Conservation (phyloP, 2,113 vertebrate genomes). For the Tretioscincus oriximinensis region DNA sequence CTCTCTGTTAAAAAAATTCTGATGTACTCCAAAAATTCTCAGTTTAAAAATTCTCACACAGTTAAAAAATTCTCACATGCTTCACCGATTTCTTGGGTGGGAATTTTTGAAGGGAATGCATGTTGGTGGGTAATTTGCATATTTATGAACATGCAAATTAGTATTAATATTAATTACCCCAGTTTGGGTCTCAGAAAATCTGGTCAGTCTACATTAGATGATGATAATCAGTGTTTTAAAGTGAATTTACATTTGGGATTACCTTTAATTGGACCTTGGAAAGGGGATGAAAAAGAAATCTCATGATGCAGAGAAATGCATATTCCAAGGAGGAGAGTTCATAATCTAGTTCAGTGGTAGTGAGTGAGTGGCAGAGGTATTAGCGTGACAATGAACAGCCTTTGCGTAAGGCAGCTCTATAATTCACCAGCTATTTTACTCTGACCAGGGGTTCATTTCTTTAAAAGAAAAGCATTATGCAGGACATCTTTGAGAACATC, state of each 20-base stretch:
- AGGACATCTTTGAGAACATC: conserved; percentile 19
- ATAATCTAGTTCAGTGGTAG: conserved; percentile 22
- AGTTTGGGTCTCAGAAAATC: no score
- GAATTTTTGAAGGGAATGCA: no score
- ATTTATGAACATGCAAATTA: no score
- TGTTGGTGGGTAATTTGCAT: no score
- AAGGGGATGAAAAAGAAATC: conserved; percentile 12
- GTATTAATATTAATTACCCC: no score
- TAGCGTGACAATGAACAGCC: conserved; percentile 28
- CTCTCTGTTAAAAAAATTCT: no score
- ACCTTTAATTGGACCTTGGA: conserved; percentile 24
- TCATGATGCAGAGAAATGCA: conserved; percentile 10
- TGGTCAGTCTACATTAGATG: no score
- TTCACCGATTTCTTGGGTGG: no score
- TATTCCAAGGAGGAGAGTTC: conserved; percentile 20
- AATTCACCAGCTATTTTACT: conserved; percentile 46
- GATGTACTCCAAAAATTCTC: no score
- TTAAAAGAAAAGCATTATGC: conserved; percentile 20
- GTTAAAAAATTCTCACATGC: no score
- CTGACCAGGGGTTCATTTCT: conserved; percentile 3
- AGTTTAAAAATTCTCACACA: no score
- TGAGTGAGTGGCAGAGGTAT: conserved; percentile 25
- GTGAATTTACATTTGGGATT: conserved; percentile 22
- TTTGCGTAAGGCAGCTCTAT: conserved; percentile 36
- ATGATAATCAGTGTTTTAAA: background rate